phyloP scores from a whole-genome alignment of 1,140 invertebrate species.

The Littorina saxatilis region DNA sequence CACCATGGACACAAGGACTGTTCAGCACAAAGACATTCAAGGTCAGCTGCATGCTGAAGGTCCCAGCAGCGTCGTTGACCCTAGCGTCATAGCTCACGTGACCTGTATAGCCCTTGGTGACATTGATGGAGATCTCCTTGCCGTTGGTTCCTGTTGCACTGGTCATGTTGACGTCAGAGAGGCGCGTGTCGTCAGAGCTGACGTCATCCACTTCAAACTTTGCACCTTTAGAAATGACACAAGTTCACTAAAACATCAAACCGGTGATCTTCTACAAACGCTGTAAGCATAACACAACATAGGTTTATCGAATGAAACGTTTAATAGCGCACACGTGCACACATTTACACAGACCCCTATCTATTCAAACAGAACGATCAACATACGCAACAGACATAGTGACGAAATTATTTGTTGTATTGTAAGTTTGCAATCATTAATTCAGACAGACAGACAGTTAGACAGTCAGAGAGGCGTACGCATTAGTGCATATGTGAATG shows the following conservation, averaged over 20 bases:
- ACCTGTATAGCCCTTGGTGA: not conserved
- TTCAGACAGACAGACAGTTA: no score
- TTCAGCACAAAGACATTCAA: not conserved
- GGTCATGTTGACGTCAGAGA: not conserved
- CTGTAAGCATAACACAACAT: not conserved
- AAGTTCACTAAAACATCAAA: not conserved
- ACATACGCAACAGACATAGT: not conserved
- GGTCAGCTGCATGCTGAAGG: conserved; percentile 16
- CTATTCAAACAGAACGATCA: not conserved
- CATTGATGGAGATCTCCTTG: not conserved
- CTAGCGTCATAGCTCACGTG: conserved; percentile 18
- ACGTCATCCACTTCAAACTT: not conserved
- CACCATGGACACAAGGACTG: conserved; percentile 14
- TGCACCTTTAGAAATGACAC: not conserved
- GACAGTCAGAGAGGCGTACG: no score
- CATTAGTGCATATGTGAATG: no score
- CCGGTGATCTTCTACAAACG: not conserved
- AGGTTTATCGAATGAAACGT: not conserved
- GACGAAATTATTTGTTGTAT: no score
- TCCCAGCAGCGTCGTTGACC: conserved; percentile 5
- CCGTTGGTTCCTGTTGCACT: not conserved
- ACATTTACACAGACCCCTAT: not conserved
- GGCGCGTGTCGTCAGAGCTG: not conserved
- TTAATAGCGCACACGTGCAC: not conserved
- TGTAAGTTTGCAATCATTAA: no score